Percentiles rank a stretch among this genome's conserved stretches.
phyloP scores from a whole-genome alignment of 2,797 vertebrate genomes.

The Antrozous pallidus region DNA sequence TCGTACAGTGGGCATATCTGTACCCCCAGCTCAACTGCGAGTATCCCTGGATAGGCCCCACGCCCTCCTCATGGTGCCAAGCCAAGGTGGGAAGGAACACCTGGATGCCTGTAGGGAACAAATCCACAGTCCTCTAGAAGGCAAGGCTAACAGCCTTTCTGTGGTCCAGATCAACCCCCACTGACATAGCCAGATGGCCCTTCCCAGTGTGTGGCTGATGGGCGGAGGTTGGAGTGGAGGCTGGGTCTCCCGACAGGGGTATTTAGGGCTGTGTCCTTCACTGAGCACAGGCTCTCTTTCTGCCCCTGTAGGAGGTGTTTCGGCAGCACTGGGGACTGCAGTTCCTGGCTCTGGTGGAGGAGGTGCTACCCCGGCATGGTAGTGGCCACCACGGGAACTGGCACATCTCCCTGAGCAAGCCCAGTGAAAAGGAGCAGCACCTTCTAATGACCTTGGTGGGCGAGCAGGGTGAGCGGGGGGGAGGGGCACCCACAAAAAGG shows the following conservation, averaged over 20 bases:
- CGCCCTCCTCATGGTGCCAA: not conserved
- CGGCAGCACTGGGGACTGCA: conserved; percentile 87
- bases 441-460: conserved; percentile 94
- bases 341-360: conserved; percentile 90
- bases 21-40: not conserved
- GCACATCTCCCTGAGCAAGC: conserved; percentile 95
- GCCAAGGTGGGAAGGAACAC: not conserved
- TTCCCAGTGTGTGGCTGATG: not conserved
- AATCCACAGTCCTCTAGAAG: not conserved
- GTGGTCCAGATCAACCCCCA: not conserved
- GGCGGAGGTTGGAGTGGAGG: too few relatives aligned
- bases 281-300: not conserved
- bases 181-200: not conserved
- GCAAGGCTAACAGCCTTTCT: not conserved
- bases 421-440: conserved; percentile 92
- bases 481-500: not conserved
- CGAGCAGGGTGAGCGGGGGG: conserved; percentile 86
- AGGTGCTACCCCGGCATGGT: conserved; percentile 89
- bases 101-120: not conserved
- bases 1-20: too few relatives aligned
- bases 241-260: not conserved
- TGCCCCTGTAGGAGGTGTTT: conserved; percentile 89
- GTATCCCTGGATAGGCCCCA: not conserved
- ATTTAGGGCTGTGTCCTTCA: not conserved
- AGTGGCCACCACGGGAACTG: conserved; percentile 89